phyloP scores from a whole-genome alignment of 2,797 vertebrate species.

The Notamacropus eugenii region DNA sequence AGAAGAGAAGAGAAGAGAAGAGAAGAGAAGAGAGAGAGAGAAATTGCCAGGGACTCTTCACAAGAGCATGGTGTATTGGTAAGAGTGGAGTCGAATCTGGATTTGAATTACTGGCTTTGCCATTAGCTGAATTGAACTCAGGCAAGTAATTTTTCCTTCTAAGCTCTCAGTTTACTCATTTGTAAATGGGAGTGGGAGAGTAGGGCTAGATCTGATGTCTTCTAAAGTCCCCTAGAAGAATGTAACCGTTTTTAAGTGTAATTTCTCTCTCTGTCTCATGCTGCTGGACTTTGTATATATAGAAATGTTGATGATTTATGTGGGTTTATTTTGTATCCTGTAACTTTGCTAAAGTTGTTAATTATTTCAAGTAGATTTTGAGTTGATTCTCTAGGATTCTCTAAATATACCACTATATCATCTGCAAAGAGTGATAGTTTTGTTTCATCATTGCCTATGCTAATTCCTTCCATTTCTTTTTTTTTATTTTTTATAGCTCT shows the following conservation, averaged over 20 bases:
- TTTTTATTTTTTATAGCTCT: not conserved
- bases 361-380: not conserved
- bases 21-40: too few species aligned
- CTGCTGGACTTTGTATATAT: not conserved
- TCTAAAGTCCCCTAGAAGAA: not conserved
- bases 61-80: not conserved
- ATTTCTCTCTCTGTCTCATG: not conserved
- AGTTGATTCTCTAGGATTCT: not conserved
- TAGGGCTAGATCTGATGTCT: not conserved
- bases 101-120: not conserved
- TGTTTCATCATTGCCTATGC: not conserved
- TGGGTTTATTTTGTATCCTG: not conserved
- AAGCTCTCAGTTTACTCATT: not conserved
- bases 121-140: not conserved
- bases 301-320: not conserved
- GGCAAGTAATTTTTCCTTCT: not conserved
- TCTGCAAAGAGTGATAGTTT: not conserved
- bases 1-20: too few species aligned
- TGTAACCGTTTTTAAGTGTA: not conserved
- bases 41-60: not conserved
- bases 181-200: not conserved
- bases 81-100: not conserved
- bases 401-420: not conserved
- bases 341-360: not conserved
- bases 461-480: not conserved